phyloP scores from a whole-genome alignment of 2,888 invertebrate genomes.

The Nipponacmea schrenckii region DNA sequence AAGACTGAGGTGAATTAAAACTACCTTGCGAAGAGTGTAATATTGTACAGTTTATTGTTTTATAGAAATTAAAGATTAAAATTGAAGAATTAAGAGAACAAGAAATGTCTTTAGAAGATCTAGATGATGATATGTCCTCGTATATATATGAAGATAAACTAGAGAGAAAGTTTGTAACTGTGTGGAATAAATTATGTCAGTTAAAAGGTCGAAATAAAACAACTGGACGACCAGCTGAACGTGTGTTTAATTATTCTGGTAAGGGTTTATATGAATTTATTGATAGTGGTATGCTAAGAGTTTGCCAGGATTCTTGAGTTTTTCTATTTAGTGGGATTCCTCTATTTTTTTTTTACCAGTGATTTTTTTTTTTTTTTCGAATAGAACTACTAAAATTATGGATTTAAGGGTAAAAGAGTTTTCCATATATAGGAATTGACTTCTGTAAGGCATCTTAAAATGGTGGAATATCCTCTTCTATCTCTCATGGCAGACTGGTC shows the following conservation, averaged over 20 bases:
- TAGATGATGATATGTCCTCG: constrained; percentile 79
- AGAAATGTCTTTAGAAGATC: constrained; percentile 74
- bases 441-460: too few species aligned
- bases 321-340: too few species aligned
- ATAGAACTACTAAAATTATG: too few species aligned
- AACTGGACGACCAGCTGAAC: constrained; percentile 59
- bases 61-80: constrained; percentile 73
- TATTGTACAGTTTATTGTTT: too few species aligned
- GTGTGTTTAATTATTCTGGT: constrained; percentile 58
- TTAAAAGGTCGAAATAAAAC: constrained; percentile 60
- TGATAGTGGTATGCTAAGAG: too few species aligned
- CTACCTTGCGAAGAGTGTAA: background rate
- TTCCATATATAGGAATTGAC: too few species aligned
- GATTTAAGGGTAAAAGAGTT: too few species aligned
- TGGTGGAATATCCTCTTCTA: too few species aligned
- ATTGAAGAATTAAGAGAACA: constrained; percentile 77
- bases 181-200: constrained; percentile 72
- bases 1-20: background rate
- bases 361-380: too few species aligned
- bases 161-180: constrained; percentile 61
- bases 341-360: too few species aligned
- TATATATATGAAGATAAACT: constrained; percentile 79
- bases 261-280: background rate
- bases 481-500: too few species aligned
- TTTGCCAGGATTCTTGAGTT: too few species aligned